Conservation (phyloP, 2,797 vertebrate genomes). For the Silurus lanzhouensis region DNA sequence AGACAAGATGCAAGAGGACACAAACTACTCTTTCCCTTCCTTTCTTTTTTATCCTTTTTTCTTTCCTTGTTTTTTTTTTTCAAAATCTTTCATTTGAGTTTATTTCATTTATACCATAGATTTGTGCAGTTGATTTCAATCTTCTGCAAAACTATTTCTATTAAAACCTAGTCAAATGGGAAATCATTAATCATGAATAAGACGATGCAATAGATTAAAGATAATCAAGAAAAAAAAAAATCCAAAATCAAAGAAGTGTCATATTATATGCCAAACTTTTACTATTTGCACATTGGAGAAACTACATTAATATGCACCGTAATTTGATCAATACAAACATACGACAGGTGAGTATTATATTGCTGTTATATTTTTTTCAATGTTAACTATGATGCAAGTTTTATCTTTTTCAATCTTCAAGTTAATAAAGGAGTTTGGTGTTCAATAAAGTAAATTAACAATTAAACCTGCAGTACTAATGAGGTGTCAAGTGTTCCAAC, state of each 20-base stretch:
- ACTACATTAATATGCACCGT: neutral
- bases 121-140: neutral
- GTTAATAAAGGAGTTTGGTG: neutral
- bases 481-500: neutral
- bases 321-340: neutral
- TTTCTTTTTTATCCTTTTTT: neutral
- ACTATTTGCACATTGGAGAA: neutral
- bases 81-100: neutral
- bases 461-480: neutral
- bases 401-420: neutral
- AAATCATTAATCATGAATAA: neutral
- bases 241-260: neutral
- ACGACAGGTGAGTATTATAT: no score
- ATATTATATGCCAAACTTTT: neutral
- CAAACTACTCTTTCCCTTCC: neutral
- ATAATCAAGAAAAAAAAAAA: no score
- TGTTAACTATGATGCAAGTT: no score
- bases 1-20: neutral
- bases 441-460: neutral
- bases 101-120: neutral
- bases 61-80: neutral
- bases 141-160: neutral
- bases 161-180: neutral
- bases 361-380: neutral
- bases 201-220: neutral